A percentile compares a stretch with the other conserved stretches of the same genome.
phyloP scores from a whole-genome alignment of 2,888 invertebrate species.

The Argyresthia goedartella region DNA sequence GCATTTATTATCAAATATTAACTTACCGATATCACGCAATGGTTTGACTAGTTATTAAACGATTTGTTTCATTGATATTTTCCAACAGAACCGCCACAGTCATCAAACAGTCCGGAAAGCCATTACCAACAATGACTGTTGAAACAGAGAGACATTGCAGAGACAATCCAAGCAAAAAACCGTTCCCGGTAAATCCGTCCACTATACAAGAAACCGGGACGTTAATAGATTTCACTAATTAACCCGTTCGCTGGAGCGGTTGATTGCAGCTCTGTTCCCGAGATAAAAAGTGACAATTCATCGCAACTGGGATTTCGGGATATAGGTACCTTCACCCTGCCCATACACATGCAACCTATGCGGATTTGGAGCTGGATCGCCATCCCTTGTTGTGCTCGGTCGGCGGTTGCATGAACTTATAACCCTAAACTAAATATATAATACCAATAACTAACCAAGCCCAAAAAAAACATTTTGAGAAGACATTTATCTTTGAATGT shows the following conservation, averaged over 20 bases:
- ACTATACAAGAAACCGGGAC: constrained; percentile 40
- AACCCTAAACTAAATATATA: background rate
- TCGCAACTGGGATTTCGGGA: constrained; percentile 32
- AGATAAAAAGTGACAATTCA: constrained; percentile 55
- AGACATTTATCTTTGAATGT: background rate
- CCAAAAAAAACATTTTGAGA: background rate
- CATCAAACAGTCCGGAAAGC: too few relatives aligned
- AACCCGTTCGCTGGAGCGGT: constrained; percentile 66
- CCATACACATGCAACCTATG: background rate
- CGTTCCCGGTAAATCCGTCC: constrained; percentile 18
- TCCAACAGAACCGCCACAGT: too few relatives aligned
- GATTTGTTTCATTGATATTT: too few relatives aligned
- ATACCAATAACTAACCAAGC: background rate
- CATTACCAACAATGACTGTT: too few relatives aligned
- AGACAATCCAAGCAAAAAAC: too few relatives aligned
- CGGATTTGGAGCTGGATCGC: constrained; percentile 20
- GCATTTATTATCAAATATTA: too few relatives aligned
- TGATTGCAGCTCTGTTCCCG: constrained; percentile 57
- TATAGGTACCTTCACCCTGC: background rate
- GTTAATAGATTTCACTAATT: constrained; percentile 71
- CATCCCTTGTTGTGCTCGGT: background rate
- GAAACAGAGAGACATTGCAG: too few relatives aligned
- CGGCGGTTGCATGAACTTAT: background rate
- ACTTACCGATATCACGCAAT: too few relatives aligned
- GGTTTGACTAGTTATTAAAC: too few relatives aligned